Evolutionary conservation across 2,797 vertebrate genomes (phyloP).

Genomic region (Euphonia xanthogaster): DNA sequence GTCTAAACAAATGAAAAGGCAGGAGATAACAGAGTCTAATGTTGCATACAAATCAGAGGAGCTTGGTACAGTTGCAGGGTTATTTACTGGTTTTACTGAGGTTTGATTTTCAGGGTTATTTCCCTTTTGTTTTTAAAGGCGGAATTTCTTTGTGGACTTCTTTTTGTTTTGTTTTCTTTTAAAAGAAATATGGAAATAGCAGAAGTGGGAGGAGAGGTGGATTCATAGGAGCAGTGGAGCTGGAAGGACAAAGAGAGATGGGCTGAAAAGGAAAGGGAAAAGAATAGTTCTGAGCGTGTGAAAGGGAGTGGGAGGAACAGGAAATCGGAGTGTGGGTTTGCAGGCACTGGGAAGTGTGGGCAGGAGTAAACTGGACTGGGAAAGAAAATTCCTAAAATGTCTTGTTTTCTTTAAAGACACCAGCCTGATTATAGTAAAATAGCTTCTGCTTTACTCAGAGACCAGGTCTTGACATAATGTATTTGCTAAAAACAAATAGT

Average conservation of each 20-base stretch:
- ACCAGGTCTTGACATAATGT: neutral
- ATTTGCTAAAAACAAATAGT: neutral
- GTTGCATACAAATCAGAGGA: neutral
- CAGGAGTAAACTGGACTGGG: neutral
- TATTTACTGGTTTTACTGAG: neutral
- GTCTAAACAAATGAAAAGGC: conserved; percentile 14
- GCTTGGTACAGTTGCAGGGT: neutral
- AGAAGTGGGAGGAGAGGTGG: neutral
- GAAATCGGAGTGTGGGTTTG: neutral
- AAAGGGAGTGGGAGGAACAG: conserved; percentile 8
- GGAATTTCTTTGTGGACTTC: neutral
- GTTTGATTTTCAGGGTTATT: neutral
- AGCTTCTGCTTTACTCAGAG: neutral
- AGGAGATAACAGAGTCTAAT: neutral
- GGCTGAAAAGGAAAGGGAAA: neutral
- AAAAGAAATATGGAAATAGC: neutral
- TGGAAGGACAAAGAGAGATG: conserved; percentile 17
- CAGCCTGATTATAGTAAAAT: neutral
- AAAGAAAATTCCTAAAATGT: neutral
- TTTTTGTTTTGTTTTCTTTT: neutral
- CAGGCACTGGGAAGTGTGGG: neutral
- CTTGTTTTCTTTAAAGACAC: neutral
- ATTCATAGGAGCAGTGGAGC: neutral
- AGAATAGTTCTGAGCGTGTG: neutral
- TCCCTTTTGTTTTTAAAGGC: neutral